Conservation (phyloP, 2,888 invertebrate species). For the Agonopterix alstromeriana region DNA sequence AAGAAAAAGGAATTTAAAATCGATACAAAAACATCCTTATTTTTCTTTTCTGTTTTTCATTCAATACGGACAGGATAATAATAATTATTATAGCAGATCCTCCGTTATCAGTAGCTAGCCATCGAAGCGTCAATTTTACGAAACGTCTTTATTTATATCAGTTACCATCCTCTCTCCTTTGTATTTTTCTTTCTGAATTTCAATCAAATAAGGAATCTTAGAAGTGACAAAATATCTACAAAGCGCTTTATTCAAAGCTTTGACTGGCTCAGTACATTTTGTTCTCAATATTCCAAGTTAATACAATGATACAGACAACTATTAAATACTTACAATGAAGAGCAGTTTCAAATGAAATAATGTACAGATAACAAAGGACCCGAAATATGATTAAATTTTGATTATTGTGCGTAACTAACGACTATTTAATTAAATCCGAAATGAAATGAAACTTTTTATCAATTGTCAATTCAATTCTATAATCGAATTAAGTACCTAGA, state of each 20-base stretch:
- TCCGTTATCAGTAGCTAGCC: constrained; percentile 19
- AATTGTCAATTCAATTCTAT: no score
- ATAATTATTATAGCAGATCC: constrained; percentile 23
- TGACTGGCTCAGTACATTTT: not conserved
- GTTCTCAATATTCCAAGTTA: no score
- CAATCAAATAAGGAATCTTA: constrained; percentile 25
- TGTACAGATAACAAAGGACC: no score
- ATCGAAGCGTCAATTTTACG: constrained; percentile 17
- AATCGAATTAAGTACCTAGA: no score
- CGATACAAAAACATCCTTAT: not conserved
- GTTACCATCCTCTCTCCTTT: constrained; percentile 22
- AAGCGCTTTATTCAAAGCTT: constrained; percentile 1
- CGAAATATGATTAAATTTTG: no score
- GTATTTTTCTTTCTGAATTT: constrained; percentile 26
- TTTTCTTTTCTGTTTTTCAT: constrained; percentile 3
- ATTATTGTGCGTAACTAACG: no score
- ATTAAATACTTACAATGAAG: no score
- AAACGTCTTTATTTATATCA: constrained; percentile 20
- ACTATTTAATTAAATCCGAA: no score
- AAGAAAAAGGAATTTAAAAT: no score
- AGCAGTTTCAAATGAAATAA: no score
- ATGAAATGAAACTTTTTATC: no score
- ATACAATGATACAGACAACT: no score
- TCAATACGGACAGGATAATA: constrained; percentile 3
- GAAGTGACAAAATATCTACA: constrained; percentile 18